Percentiles rank a stretch among this genome's conserved stretches.
Conservation (phyloP, 2,888 invertebrate species). For the Camponotus fellah region DNA sequence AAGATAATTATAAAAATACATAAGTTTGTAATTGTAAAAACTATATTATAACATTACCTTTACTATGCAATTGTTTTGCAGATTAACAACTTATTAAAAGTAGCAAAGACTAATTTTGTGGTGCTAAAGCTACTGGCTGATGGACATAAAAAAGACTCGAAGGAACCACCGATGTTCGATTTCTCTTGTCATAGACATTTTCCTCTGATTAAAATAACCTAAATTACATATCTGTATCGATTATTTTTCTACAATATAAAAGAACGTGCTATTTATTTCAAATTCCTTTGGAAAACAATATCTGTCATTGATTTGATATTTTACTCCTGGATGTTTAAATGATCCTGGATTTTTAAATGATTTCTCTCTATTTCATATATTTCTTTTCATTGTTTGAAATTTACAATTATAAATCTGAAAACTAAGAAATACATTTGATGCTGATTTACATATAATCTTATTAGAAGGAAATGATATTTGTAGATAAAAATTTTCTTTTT, state of each 20-base stretch:
- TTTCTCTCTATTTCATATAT: slow-evolving; percentile 21
- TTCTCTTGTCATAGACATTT: slow-evolving; percentile 96
- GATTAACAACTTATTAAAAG: slow-evolving; percentile 93
- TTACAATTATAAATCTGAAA: slow-evolving; percentile 16
- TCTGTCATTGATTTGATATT: slow-evolving; percentile 39
- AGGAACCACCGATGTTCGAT: slow-evolving; percentile 95
- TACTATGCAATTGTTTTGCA: slow-evolving; percentile 84
- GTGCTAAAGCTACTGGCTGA: slow-evolving; percentile 97
- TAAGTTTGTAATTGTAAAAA: neutral
- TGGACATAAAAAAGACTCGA: slow-evolving; percentile 96
- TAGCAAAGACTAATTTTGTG: slow-evolving; percentile 98
- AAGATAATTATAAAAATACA: slow-evolving; percentile 55
- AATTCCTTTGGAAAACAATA: slow-evolving; percentile 54
- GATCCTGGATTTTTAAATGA: slow-evolving; percentile 2
- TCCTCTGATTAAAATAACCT: slow-evolving; percentile 93
- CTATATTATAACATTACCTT: slow-evolving; percentile 1
- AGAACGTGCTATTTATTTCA: slow-evolving; percentile 72
- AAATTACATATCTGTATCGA: slow-evolving; percentile 70
- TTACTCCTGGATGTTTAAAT: neutral
- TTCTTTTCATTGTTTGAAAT: slow-evolving; percentile 11
- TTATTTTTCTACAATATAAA: slow-evolving; percentile 62
- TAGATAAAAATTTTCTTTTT: slow-evolving; percentile 59
- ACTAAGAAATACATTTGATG: slow-evolving; percentile 21
- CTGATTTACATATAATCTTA: slow-evolving; percentile 61
- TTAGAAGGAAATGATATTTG: slow-evolving; percentile 63